These are phyloP conservation scores for Zoanthus gigantus DNA, from an alignment of 92 coral and sea anemone genomes.

Conservation along the genomic window DNA sequence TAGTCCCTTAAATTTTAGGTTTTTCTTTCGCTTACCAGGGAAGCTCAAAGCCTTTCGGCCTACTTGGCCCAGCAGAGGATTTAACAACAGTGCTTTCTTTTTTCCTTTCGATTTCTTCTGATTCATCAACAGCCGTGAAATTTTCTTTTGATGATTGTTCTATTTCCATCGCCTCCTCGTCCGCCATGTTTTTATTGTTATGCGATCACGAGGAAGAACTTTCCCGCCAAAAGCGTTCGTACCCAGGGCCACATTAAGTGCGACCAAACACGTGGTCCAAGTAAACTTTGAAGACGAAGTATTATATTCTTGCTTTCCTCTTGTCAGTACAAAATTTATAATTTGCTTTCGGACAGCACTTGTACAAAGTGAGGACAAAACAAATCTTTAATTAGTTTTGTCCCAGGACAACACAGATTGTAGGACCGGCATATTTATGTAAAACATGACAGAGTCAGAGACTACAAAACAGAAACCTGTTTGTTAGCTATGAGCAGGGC, in stretches of 20 bases:
- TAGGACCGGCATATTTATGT: no score
- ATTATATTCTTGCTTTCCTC: no score
- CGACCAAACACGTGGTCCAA: background rate
- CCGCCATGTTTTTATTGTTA: constrained; percentile 94
- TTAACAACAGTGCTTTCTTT: constrained; percentile 31
- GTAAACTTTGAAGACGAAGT: no score
- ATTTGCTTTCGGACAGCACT: no score
- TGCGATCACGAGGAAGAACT: constrained; percentile 71
- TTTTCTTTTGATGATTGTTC: constrained; percentile 50
- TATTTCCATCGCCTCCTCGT: constrained; percentile 84
- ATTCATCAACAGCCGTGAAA: constrained; percentile 78
- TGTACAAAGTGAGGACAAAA: no score
- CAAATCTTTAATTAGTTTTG: no score
- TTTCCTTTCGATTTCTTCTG: constrained; percentile 39
- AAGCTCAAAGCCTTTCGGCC: constrained; percentile 83
- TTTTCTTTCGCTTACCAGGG: constrained; percentile 78
- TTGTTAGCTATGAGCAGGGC: no score
- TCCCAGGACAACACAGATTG: no score
- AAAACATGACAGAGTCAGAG: no score
- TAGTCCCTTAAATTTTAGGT: background rate
- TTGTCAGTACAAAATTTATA: no score
- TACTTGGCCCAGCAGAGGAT: constrained; percentile 61
- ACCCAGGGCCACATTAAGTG: constrained; percentile 5
- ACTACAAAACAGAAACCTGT: no score
- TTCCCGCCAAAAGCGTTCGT: constrained; percentile 88